Percentiles rank a stretch among this genome's conserved stretches.
phyloP scores from a whole-genome alignment of 2,113 vertebrate genomes.

The Todiramphus chloris region DNA sequence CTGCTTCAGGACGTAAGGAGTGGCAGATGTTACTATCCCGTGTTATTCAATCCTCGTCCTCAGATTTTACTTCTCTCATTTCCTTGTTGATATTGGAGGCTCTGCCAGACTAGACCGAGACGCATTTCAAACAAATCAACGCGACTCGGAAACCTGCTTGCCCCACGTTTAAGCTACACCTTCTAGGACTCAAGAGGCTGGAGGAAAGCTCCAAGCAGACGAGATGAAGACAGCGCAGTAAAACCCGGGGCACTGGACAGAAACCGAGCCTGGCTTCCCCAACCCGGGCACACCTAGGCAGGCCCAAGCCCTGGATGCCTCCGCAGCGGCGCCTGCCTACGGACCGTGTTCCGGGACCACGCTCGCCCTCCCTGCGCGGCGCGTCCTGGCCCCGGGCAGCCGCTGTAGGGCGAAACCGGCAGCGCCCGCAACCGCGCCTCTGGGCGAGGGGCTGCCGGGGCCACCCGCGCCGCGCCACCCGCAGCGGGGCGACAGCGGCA shows the following conservation, averaged over 20 bases:
- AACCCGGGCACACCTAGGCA: no score
- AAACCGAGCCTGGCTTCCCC: neutral
- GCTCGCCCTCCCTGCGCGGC: no score
- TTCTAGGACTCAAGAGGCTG: fast-evolving
- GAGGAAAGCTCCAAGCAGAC: no score
- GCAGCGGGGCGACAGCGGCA: no score
- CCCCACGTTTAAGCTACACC: neutral
- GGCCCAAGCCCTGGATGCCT: neutral
- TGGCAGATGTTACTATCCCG: fast-evolving
- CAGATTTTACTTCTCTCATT: neutral
- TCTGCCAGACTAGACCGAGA: neutral
- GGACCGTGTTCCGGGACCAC: no score
- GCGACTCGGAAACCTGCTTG: neutral
- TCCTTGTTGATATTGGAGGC: neutral
- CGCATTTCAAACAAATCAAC: neutral
- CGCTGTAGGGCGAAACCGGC: fast-evolving
- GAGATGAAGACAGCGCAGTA: no score
- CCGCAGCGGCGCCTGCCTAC: fast-evolving
- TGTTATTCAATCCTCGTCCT: fast-evolving
- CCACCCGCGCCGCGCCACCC: neutral
- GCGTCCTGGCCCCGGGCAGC: neutral
- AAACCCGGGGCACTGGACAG: neutral
- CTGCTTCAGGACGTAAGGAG: neutral
- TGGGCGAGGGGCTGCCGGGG: no score
- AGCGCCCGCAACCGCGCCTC: neutral